phyloP scores from a whole-genome alignment of 1,140 invertebrate species.

The Danaus melanippus region DNA sequence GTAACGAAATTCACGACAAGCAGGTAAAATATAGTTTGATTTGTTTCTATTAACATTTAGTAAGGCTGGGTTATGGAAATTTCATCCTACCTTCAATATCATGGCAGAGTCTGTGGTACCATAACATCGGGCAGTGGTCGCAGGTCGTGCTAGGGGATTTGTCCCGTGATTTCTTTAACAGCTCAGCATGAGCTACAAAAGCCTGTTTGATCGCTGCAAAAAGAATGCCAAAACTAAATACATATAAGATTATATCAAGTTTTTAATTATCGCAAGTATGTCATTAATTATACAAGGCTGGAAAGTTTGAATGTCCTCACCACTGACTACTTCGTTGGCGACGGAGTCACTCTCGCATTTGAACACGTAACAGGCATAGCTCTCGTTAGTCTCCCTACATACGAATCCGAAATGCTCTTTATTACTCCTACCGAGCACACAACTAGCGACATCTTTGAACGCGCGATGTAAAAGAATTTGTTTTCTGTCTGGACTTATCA shows the following conservation, averaged over 20 bases:
- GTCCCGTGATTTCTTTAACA: conserved; percentile 70
- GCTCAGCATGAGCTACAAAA: conserved; percentile 78
- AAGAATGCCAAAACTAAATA: too few species aligned
- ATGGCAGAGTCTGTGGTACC: conserved; percentile 91
- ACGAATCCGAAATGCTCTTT: conserved; percentile 95
- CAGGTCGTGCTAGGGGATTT: conserved; percentile 76
- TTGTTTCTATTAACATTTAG: too few species aligned
- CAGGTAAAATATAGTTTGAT: too few species aligned
- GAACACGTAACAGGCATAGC: conserved; percentile 90
- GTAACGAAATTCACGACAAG: too few species aligned
- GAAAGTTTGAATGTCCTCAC: conserved; percentile 55
- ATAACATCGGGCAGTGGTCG: conserved; percentile 96
- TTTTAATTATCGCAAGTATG: too few species aligned
- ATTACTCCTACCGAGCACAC: conserved; percentile 86
- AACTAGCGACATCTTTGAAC: conserved; percentile 90
- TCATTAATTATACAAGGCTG: background rate
- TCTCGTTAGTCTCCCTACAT: conserved; percentile 80
- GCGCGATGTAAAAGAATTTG: conserved; percentile 89
- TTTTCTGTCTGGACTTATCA: conserved; percentile 94
- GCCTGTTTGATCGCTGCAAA: conserved; percentile 87
- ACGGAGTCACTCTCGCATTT: conserved; percentile 90
- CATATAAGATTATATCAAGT: too few species aligned
- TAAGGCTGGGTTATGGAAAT: background rate
- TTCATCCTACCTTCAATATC: conserved; percentile 82
- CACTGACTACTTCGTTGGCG: conserved; percentile 83